phyloP scores from a whole-genome alignment of 2,797 vertebrate genomes.

The Pipistrellus nathusii region DNA sequence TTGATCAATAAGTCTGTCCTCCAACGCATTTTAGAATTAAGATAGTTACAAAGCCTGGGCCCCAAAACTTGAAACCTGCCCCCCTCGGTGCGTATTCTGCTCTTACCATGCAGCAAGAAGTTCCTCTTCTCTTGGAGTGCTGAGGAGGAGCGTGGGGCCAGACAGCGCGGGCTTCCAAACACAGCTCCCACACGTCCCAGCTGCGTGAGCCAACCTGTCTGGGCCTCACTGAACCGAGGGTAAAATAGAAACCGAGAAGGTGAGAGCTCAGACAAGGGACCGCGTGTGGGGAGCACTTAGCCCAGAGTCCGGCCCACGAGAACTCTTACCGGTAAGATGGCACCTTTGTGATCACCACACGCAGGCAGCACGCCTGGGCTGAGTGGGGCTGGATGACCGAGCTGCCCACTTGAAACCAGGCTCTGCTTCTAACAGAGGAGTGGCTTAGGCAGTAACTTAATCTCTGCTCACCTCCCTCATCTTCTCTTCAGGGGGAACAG shows the following conservation, averaged over 20 bases:
- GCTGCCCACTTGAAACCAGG: not conserved
- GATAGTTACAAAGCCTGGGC: not conserved
- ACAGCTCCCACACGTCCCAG: not conserved
- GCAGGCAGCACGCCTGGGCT: not conserved
- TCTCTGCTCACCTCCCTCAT: not conserved
- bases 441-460: not conserved
- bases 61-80: not conserved
- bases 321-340: not conserved
- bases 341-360: not conserved
- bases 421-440: not conserved
- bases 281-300: not conserved
- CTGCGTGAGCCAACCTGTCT: not conserved
- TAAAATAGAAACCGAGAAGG: not conserved
- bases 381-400: not conserved
- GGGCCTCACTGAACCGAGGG: not conserved
- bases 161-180: not conserved
- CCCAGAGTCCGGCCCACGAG: not conserved
- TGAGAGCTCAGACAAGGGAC: not conserved
- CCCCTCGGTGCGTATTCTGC: not conserved
- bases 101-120: not conserved
- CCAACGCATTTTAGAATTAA: not conserved
- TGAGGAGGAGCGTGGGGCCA: not conserved
- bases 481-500: not conserved
- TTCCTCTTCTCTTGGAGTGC: not conserved
- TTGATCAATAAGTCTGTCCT: too few relatives aligned